A percentile compares a stretch with the other conserved stretches of the same genome.
These are phyloP conservation scores for Netelia melanura DNA, from an alignment of 2,888 invertebrate genomes.

Conservation along the genomic window DNA sequence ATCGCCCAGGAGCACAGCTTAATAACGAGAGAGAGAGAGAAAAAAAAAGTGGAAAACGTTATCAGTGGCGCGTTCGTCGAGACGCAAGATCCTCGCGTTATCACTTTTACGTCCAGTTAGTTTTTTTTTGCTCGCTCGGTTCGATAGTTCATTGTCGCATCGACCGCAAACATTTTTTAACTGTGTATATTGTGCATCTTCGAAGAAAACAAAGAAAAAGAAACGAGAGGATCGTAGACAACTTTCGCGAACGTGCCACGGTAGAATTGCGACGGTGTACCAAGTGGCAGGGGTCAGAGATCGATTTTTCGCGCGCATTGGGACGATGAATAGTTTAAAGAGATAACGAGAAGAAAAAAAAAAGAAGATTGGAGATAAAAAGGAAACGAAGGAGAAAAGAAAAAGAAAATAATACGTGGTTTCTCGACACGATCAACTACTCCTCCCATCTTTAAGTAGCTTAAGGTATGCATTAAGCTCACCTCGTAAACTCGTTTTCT, in stretches of 20 bases:
- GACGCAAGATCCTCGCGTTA: slow-evolving; percentile 22
- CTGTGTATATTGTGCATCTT: not conserved
- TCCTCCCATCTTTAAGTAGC: slow-evolving; percentile 7
- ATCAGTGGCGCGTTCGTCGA: slow-evolving; percentile 56
- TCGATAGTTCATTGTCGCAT: not conserved
- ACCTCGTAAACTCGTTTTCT: slow-evolving; percentile 51
- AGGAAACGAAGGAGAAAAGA: slow-evolving; percentile 28
- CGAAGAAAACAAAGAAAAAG: not conserved
- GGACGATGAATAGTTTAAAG: slow-evolving; percentile 10
- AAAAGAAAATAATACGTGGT: slow-evolving; percentile 49
- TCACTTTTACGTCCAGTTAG: not conserved
- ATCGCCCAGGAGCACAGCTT: slow-evolving; percentile 32
- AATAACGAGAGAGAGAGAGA: slow-evolving; percentile 19
- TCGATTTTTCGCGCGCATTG: slow-evolving; percentile 73
- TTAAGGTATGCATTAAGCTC: slow-evolving; percentile 65
- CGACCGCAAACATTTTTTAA: not conserved
- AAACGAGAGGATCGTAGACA: slow-evolving; percentile 14
- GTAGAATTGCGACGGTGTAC: slow-evolving; percentile 57
- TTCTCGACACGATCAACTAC: slow-evolving; percentile 69
- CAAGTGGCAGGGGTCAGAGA: slow-evolving; percentile 76
- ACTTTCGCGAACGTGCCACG: slow-evolving; percentile 56
- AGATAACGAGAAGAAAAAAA: not conserved
- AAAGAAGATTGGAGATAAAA: slow-evolving; percentile 5
- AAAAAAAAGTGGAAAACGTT: slow-evolving; percentile 1
- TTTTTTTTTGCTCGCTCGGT: slow-evolving; percentile 6